Conservation (phyloP, 2,888 invertebrate genomes). For the Monochamus alternatus region DNA sequence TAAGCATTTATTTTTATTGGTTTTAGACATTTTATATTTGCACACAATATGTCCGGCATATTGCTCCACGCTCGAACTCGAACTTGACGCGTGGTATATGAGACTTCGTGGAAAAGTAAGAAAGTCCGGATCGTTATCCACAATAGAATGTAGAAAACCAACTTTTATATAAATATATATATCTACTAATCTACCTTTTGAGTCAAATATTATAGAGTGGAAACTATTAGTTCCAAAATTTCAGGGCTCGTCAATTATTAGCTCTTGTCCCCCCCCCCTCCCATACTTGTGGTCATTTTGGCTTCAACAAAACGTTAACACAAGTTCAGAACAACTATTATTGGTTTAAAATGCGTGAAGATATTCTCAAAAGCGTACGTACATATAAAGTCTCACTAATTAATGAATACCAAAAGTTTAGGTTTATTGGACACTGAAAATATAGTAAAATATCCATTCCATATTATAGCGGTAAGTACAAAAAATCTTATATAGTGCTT, state of each 20-base stretch:
- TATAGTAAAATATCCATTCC: conserved; percentile 37
- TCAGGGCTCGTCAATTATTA: conserved; percentile 16
- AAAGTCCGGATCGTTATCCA: conserved; percentile 36
- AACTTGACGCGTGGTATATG: conserved; percentile 34
- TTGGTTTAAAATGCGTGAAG: conserved; percentile 47
- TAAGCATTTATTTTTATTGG: no score
- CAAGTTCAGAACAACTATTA: conserved; percentile 47
- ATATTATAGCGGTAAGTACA: conserved; percentile 49
- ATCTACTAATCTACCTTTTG: neutral
- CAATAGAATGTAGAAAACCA: conserved; percentile 39
- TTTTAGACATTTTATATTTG: no score
- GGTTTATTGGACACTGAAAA: conserved; percentile 51
- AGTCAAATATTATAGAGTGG: conserved; percentile 35
- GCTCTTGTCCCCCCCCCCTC: conserved; percentile 31
- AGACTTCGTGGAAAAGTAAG: conserved; percentile 29
- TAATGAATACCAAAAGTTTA: conserved; percentile 26
- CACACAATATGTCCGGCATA: no score
- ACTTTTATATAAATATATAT: conserved; percentile 4
- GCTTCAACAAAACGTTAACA: conserved; percentile 48
- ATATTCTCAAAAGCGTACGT: conserved; percentile 45
- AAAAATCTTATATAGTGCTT: no score
- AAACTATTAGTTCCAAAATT: conserved; percentile 35
- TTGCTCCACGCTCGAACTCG: no score
- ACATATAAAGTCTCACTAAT: conserved; percentile 50
- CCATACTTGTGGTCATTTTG: conserved; percentile 47